Evolutionary conservation across 2,888 invertebrate species (phyloP), one percentile per base, ranked within the genome.

Genomic region (Pterostichus madidus): DNA sequence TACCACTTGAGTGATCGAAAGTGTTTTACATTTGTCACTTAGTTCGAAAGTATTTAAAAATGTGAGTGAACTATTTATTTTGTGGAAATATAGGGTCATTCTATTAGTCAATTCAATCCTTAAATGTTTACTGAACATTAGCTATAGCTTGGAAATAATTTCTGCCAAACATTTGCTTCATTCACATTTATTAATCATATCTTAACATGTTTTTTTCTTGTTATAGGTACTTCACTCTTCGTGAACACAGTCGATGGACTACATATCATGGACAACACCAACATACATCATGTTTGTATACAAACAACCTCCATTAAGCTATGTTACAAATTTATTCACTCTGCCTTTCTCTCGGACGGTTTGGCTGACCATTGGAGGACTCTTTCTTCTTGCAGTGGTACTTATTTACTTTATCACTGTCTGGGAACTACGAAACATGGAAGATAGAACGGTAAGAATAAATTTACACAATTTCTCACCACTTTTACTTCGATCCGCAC

Each of bases 261-360:
- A 92, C 87, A 90, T 93, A 8, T 91, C 92, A 3, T 91, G 92
- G 90, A 92, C 92, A 0, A 91, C 92, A 0, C 89, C 91, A 7
- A 92, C 93, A 0, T 89, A 89, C 0, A 91, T 92, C 0, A 90
- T 91, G 31, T 93, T 94, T 86, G 91, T 95, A 17, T 94, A 94
- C 89, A 91, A 93, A 0, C 92, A 93, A 84, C 94, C 95, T 0
- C 92, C 94, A 0, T 90, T 94, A 0, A 93, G 94, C 0, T 91
- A 92, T 81, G 91, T 94, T 4, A 91, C 92, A 75, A 95, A 95
- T 85, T 93, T 95, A 85, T 95, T 94, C 88, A 89, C 92, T 0
- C 87, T 94, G 1, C 94, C 95, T 0, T 95, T 95, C 88, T 91
- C 92, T 1, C 90, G 89, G 0, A 89, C 90, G 0, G 94, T 95